Evolutionary conservation across 2,888 invertebrate genomes (phyloP).

Genomic region (Xanthorhoe spadicearia): DNA sequence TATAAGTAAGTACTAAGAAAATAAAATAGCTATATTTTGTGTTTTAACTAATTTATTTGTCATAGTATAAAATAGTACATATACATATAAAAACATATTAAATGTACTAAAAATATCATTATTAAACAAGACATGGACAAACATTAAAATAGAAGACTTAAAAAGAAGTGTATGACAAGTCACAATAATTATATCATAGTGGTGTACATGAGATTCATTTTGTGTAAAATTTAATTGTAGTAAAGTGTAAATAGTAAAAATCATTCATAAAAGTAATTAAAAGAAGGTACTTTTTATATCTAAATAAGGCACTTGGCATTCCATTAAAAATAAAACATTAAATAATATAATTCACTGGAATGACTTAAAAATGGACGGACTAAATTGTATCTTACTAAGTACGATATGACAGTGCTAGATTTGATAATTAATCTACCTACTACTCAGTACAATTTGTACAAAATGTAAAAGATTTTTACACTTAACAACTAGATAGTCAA

Average conservation of each 20-base stretch:
- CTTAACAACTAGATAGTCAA: neutral
- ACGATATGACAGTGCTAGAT: conserved; percentile 1
- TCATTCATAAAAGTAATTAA: neutral
- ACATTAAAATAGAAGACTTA: neutral
- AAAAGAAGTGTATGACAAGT: neutral
- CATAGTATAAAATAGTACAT: no score
- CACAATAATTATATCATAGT: neutral
- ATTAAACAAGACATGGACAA: neutral
- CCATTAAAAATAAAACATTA: neutral
- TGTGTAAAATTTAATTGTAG: neutral
- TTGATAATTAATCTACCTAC: conserved; percentile 14
- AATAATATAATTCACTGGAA: conserved; percentile 15
- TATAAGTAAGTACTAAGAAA: no score
- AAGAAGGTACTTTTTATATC: neutral
- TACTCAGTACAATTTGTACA: conserved; percentile 6
- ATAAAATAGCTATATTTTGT: no score
- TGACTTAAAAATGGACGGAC: conserved; percentile 30
- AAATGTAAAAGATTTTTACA: neutral
- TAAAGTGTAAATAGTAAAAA: neutral
- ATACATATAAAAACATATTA: no score
- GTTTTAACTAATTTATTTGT: no score
- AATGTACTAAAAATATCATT: no score
- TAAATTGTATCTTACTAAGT: conserved; percentile 18
- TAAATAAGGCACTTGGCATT: conserved; percentile 4
- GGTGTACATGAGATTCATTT: neutral